A percentile compares a stretch with the other conserved stretches of the same genome.
These are phyloP conservation scores for Apodemia mormo DNA, from an alignment of 2,888 invertebrate species.

Conservation along the genomic window DNA sequence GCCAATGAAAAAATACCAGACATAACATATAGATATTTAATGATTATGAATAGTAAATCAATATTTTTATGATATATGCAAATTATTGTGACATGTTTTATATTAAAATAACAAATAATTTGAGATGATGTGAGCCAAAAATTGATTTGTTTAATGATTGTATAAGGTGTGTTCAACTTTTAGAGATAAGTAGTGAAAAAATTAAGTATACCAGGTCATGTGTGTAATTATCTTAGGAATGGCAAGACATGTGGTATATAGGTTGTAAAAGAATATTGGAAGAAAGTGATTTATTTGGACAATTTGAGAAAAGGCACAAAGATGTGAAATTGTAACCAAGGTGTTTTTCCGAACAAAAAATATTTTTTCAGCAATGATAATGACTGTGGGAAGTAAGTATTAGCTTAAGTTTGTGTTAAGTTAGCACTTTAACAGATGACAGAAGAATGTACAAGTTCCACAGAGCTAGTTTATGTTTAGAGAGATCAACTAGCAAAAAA, in stretches of 20 bases:
- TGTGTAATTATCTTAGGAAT: not conserved
- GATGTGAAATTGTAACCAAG: not conserved
- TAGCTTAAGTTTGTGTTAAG: not conserved
- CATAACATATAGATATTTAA: constrained; percentile 35
- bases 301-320: too few relatives aligned
- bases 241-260: not conserved
- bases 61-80: constrained; percentile 46
- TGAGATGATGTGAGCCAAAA: constrained; percentile 60
- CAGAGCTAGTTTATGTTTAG: not conserved
- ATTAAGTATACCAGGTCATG: not conserved
- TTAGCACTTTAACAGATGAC: not conserved
- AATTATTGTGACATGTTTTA: constrained; percentile 43
- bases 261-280: too few relatives aligned
- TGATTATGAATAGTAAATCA: constrained; percentile 25
- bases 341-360: not conserved
- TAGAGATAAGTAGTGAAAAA: constrained; percentile 68
- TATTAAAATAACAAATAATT: constrained; percentile 23
- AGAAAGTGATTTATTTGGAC: too few relatives aligned
- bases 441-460: not conserved
- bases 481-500: not conserved
- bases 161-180: constrained; percentile 74
- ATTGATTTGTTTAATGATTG: constrained; percentile 51
- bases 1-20: constrained; percentile 44
- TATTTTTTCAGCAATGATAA: not conserved
- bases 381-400: not conserved